These are phyloP conservation scores for Phymastichus coffea DNA, from an alignment of 1,140 invertebrate genomes.

Conservation along the genomic window DNA sequence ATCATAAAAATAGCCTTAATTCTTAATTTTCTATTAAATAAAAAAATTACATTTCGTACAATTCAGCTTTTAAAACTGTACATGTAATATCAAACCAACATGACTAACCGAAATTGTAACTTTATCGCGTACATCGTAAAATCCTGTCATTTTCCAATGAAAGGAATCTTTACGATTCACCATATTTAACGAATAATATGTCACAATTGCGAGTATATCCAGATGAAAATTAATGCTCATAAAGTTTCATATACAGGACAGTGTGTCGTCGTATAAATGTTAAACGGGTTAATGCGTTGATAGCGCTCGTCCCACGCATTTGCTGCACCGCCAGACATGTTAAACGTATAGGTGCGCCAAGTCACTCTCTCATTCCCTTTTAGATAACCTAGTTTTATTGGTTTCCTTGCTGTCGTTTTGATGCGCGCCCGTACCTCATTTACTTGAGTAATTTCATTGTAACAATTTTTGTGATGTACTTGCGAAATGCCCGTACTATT, in stretches of 20 bases:
- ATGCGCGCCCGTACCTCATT: not conserved
- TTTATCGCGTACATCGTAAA: too few species aligned
- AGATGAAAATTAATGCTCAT: not conserved
- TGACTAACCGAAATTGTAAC: too few species aligned
- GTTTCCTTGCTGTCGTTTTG: not conserved
- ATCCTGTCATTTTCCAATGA: too few species aligned
- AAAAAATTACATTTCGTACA: too few species aligned
- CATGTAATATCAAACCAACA: too few species aligned
- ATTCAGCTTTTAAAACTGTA: too few species aligned
- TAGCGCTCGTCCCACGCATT: not conserved
- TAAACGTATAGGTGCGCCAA: not conserved
- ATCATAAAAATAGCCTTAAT: too few species aligned
- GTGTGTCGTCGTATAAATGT: not conserved
- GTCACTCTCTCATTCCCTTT: not conserved
- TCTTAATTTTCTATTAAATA: too few species aligned
- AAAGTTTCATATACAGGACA: conserved; percentile 1
- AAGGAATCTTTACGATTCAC: too few species aligned
- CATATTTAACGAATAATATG: too few species aligned
- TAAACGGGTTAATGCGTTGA: conserved; percentile 1
- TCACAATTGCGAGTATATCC: not conserved
- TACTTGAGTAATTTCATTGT: conserved; percentile 1
- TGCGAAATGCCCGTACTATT: too few species aligned
- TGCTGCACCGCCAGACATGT: not conserved
- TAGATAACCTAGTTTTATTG: conserved; percentile 7
- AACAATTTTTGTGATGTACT: too few species aligned